Conservation (phyloP, 2,113 vertebrate genomes). For the Cygnus buccinator region DNA sequence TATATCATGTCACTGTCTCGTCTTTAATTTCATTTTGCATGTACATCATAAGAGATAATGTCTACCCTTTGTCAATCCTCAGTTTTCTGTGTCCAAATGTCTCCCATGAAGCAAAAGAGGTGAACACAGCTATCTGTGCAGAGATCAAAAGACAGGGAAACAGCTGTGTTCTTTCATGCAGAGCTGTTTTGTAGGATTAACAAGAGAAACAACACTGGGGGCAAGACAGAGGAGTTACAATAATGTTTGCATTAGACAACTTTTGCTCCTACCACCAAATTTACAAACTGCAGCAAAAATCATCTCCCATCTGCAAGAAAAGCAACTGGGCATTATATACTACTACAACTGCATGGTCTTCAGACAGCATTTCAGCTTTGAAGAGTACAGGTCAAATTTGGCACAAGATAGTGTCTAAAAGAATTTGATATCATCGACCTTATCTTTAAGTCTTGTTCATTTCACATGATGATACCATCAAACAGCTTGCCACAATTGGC, state of each 20-base stretch:
- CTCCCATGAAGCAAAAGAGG: not conserved
- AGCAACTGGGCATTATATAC: not conserved
- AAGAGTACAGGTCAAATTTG: not conserved
- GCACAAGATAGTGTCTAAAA: not conserved
- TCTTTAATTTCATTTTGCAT: not conserved
- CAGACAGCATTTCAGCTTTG: not conserved
- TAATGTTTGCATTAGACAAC: not conserved
- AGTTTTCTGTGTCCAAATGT: not conserved
- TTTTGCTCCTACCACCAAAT: not conserved
- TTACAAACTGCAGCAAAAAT: not conserved
- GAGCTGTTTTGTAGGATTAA: not conserved
- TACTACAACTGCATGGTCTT: not conserved
- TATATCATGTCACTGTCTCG: not conserved
- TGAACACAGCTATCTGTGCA: not conserved
- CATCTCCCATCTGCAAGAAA: not conserved
- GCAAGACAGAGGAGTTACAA: rapidly evolving
- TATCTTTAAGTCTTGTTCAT: not conserved
- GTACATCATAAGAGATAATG: not conserved
- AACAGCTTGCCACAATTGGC: conserved; percentile 24
- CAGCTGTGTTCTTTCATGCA: not conserved
- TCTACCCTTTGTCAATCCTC: not conserved
- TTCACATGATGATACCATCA: not conserved
- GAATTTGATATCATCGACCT: not conserved
- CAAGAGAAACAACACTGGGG: not conserved
- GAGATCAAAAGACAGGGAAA: not conserved